Percentiles rank a stretch among this genome's conserved stretches.
These are phyloP conservation scores for Drosophila pandora DNA, from an alignment of 1,140 invertebrate genomes.

Conservation along the genomic window DNA sequence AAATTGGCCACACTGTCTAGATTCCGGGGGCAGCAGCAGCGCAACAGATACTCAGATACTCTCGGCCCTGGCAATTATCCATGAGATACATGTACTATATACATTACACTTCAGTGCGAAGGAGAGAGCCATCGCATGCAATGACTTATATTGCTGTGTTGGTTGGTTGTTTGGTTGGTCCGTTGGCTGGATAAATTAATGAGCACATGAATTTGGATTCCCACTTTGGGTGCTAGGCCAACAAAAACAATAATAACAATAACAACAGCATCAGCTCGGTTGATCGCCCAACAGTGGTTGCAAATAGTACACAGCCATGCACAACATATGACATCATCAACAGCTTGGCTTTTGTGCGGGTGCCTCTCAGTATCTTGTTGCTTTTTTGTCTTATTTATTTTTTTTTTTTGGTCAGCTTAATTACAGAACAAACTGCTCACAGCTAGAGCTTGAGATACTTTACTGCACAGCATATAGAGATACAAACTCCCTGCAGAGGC, in stretches of 20 bases:
- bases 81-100: constrained; percentile 51
- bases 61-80: constrained; percentile 57
- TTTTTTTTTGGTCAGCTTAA: constrained; percentile 52
- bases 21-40: constrained; percentile 59
- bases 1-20: constrained; percentile 83
- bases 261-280: constrained; percentile 11
- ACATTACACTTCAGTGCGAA: constrained; percentile 50
- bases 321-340: constrained; percentile 72
- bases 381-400: constrained; percentile 4
- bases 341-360: constrained; percentile 65
- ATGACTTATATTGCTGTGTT: constrained; percentile 32
- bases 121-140: constrained; percentile 39
- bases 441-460: constrained; percentile 57
- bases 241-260: not conserved
- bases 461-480: constrained; percentile 3
- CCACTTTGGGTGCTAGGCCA: constrained; percentile 55
- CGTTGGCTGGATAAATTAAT: constrained; percentile 68
- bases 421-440: constrained; percentile 65
- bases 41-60: constrained; percentile 52
- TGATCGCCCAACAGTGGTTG: constrained; percentile 77
- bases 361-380: constrained; percentile 31
- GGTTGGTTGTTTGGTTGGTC: constrained; percentile 27
- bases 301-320: constrained; percentile 53
- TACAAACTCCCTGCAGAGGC: constrained; percentile 26
- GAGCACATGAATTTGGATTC: constrained; percentile 76